Conservation (phyloP, 2,113 vertebrate species). For the Mellivora capensis region DNA sequence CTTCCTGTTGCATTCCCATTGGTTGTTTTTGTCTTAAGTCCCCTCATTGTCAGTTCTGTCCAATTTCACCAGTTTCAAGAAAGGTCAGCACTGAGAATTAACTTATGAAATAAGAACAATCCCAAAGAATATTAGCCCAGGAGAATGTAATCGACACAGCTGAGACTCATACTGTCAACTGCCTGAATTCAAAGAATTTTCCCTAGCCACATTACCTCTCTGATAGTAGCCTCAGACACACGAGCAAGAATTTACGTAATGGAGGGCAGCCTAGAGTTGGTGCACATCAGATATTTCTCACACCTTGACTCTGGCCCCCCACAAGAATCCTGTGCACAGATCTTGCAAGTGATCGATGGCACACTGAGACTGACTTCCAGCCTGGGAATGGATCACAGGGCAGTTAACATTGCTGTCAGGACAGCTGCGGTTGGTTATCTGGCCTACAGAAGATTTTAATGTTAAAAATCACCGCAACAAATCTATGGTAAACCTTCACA, state of each 20-base stretch:
- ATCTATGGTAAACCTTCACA: not conserved
- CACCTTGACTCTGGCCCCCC: not conserved
- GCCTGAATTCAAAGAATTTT: not conserved
- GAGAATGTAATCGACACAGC: not conserved
- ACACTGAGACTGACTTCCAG: not conserved
- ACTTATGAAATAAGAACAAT: not conserved
- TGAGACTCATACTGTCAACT: not conserved
- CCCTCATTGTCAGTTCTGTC: not conserved
- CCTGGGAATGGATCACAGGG: not conserved
- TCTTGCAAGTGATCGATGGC: not conserved
- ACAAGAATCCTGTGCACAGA: not conserved
- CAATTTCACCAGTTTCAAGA: not conserved
- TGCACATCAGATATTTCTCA: not conserved
- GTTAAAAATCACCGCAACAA: not conserved
- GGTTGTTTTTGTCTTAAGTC: not conserved
- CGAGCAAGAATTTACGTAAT: not conserved
- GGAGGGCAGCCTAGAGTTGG: not conserved
- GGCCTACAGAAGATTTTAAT: not conserved
- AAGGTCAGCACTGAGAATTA: not conserved
- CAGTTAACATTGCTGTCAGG: not conserved
- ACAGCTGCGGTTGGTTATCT: not conserved
- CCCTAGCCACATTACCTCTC: not conserved
- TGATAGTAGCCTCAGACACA: not conserved
- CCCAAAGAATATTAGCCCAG: not conserved
- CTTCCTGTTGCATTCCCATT: not conserved